A percentile compares a stretch with the other conserved stretches of the same genome.
These are phyloP conservation scores for Phymorhynchus buccinoides DNA, from an alignment of 1,140 invertebrate genomes.

Conservation along the genomic window DNA sequence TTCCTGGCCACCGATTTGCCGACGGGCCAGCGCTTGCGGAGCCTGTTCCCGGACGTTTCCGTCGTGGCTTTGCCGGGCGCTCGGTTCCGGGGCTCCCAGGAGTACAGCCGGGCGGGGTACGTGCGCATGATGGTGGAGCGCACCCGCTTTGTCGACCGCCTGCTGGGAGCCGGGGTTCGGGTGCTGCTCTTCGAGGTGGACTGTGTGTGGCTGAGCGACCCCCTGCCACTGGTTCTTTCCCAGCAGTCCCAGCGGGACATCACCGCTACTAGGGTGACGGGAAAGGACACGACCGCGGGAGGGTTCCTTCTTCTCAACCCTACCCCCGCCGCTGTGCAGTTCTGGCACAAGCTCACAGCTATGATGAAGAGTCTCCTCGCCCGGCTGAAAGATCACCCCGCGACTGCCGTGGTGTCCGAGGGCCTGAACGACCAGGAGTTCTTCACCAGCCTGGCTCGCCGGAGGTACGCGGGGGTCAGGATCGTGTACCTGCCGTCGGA, in stretches of 20 bases:
- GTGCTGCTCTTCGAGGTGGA: conserved; percentile 66
- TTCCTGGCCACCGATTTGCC: conserved; percentile 55
- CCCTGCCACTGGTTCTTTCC: conserved; percentile 46
- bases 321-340: conserved; percentile 46
- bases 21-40: conserved; percentile 47
- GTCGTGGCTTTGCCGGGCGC: conserved; percentile 44
- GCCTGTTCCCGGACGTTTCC: conserved; percentile 55
- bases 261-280: conserved; percentile 51
- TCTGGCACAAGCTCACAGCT: conserved; percentile 53
- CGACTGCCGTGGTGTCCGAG: conserved; percentile 43
- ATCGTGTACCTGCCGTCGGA: conserved; percentile 47
- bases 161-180: conserved; percentile 51
- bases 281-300: conserved; percentile 46
- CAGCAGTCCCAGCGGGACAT: conserved; percentile 45
- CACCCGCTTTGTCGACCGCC: conserved; percentile 50
- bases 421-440: conserved; percentile 57
- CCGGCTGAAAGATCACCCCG: conserved; percentile 38
- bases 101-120: conserved; percentile 60
- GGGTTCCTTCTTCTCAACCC: conserved; percentile 58
- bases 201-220: conserved; percentile 60
- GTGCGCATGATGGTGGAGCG: conserved; percentile 58
- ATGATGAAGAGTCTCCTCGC: conserved; percentile 44
- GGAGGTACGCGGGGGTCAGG: conserved; percentile 48
- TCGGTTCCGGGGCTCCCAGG: conserved; percentile 49
- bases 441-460: conserved; percentile 44